Conservation (phyloP, 2,888 invertebrate genomes). For the Noctua janthe region DNA sequence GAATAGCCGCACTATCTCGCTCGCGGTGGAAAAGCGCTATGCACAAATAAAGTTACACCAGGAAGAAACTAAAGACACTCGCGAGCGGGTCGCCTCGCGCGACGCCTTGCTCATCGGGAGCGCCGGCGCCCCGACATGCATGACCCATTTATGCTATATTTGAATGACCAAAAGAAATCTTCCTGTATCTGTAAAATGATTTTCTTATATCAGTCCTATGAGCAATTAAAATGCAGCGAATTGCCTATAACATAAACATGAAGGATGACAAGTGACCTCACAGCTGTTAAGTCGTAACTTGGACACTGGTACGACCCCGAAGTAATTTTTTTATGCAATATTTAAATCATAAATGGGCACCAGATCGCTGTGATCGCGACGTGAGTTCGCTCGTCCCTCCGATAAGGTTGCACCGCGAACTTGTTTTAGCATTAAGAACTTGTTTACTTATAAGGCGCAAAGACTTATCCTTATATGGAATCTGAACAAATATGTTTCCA, state of each 20-base stretch:
- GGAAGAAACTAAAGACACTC: conserved; percentile 83
- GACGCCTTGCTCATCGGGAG: conserved; percentile 66
- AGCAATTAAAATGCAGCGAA: conserved; percentile 72
- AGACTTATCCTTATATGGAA: conserved; percentile 81
- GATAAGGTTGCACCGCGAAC: conserved; percentile 86
- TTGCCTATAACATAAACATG: conserved; percentile 67
- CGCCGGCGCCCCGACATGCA: conserved; percentile 46
- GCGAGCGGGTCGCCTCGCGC: conserved; percentile 71
- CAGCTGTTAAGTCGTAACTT: conserved; percentile 57
- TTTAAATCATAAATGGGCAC: conserved; percentile 74
- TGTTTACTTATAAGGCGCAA: conserved; percentile 88
- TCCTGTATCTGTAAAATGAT: conserved; percentile 23
- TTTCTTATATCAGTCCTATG: conserved; percentile 33
- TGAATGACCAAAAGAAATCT: conserved; percentile 18
- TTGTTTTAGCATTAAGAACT: conserved; percentile 80
- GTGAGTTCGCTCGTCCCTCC: conserved; percentile 80
- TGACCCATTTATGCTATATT: conserved; percentile 65
- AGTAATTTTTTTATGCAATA: conserved; percentile 72
- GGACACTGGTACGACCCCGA: conserved; percentile 67
- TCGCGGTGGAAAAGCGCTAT: conserved; percentile 86
- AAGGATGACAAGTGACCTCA: conserved; percentile 72
- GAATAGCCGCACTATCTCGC: conserved; percentile 87
- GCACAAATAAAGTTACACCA: conserved; percentile 87
- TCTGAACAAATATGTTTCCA: conserved; percentile 82
- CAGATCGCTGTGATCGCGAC: conserved; percentile 68